phyloP scores from a whole-genome alignment of 2,113 vertebrate species.

The Montifringilla adamsi region DNA sequence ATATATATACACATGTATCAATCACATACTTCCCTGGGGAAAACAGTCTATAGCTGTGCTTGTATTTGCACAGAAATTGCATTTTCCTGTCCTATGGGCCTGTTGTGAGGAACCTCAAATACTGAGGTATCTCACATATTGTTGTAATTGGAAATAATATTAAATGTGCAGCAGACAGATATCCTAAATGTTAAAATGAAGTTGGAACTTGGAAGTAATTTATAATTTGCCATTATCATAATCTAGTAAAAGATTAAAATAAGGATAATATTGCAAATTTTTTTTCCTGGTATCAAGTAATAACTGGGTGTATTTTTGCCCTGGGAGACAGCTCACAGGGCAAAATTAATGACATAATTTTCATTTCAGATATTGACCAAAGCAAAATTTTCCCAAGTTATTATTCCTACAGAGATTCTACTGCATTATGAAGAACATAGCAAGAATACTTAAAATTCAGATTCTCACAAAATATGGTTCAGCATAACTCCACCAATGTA shows the following conservation, averaged over 20 bases:
- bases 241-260: background rate
- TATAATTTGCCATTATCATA: background rate
- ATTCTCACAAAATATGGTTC: background rate
- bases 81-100: background rate
- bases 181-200: slow-evolving; percentile 7
- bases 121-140: background rate
- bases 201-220: background rate
- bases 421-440: background rate
- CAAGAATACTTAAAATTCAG: background rate
- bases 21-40: background rate
- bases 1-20: background rate
- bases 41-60: background rate
- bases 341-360: background rate
- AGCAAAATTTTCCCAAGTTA: background rate
- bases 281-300: background rate
- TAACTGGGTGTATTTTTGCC: background rate
- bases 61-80: slow-evolving; percentile 13
- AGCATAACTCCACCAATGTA: background rate
- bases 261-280: background rate
- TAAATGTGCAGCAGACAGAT: background rate
- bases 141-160: background rate
- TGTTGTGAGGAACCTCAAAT: background rate
- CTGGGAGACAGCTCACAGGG: background rate
- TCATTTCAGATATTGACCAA: background rate
- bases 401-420: background rate